Base-by-base conservation (phyloP, 2,113 vertebrate species). In the Bombycilla garrulus region DNA sequence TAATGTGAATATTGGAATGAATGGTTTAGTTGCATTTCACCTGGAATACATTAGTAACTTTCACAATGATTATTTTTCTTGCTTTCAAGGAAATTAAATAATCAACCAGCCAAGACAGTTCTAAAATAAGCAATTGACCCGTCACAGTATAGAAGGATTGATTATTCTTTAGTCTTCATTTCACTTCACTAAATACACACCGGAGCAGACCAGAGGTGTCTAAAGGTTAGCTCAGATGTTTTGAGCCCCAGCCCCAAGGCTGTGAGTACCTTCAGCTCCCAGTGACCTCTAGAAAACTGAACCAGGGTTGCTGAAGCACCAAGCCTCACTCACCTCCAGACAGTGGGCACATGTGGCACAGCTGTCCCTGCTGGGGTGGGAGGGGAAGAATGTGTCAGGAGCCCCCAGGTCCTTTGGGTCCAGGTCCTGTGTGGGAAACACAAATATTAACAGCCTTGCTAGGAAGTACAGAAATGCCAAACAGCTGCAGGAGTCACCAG, bases 11-110 rank as follows among this genome's bases (percentile, higher is more conserved):
- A 66, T 90, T 91, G 90, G 70, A 95, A 94, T 56, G 80, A 94
- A 76, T 4, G 3, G 66, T 72, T 81, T 86, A 62, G 90, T 77
- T 92, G 72, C 74, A 71, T 85, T 95, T 97, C 94, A 96, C 93
- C 94, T 91, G 88, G 79, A 93, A 47, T 96, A 90, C 65, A 92
- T 97, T 97, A 95, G 70, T 88, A 93, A 96, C 87, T 81, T 96
- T 89, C 81, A 73, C 67, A 88, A 86, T 94, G 92, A 97, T 93
- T 96, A 92, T 96, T 97, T 97, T 95, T 95, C 93, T 91, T 90
- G 90, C 86, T 97, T 96, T 96, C 94, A 95, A 95, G 91, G 86
- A 97, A 97, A 96, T 97, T 93, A 91, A 97, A 96, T 95, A 91
- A 90, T 92, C 90, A 94, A 57, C 69, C 65, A 91, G 81, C 93